Evolutionary conservation across 2,797 vertebrate genomes (phyloP).

Genomic region (Orientallactaga sibirica): DNA sequence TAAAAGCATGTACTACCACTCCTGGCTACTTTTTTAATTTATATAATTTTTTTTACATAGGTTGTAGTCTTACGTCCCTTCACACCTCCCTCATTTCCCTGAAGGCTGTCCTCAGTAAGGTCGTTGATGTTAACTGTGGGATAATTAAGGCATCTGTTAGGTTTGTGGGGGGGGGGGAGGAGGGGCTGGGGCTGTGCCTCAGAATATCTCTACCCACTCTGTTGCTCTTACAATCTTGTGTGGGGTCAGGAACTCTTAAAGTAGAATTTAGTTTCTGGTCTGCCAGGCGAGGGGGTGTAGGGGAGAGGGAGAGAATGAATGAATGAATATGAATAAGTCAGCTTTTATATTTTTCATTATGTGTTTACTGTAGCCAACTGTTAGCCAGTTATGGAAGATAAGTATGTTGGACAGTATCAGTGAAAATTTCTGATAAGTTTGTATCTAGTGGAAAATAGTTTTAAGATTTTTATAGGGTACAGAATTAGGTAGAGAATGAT

Average conservation of each 20-base stretch:
- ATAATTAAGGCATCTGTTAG: no score
- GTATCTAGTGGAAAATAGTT: slow-evolving; percentile 32
- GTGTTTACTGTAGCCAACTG: not conserved
- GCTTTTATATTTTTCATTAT: slow-evolving; percentile 53
- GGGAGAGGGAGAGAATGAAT: not conserved
- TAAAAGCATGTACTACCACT: no score
- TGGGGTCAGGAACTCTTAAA: not conserved
- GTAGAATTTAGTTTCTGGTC: not conserved
- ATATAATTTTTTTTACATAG: no score
- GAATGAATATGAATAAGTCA: not conserved
- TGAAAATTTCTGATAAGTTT: slow-evolving; percentile 38
- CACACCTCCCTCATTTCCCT: no score
- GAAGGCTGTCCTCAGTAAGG: no score
- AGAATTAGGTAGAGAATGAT: slow-evolving; percentile 35
- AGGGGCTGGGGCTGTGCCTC: no score
- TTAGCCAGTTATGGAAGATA: slow-evolving; percentile 9
- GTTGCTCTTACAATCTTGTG: no score
- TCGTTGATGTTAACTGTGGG: no score
- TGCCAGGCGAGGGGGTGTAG: not conserved
- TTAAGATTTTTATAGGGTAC: slow-evolving; percentile 2
- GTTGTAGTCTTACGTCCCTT: no score
- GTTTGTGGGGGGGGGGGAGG: no score
- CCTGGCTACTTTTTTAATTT: no score
- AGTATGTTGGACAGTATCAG: slow-evolving; percentile 15
- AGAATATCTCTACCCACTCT: no score